These are phyloP conservation scores for Tiliacea aurago DNA, from an alignment of 2,888 invertebrate genomes.

Conservation along the genomic window DNA sequence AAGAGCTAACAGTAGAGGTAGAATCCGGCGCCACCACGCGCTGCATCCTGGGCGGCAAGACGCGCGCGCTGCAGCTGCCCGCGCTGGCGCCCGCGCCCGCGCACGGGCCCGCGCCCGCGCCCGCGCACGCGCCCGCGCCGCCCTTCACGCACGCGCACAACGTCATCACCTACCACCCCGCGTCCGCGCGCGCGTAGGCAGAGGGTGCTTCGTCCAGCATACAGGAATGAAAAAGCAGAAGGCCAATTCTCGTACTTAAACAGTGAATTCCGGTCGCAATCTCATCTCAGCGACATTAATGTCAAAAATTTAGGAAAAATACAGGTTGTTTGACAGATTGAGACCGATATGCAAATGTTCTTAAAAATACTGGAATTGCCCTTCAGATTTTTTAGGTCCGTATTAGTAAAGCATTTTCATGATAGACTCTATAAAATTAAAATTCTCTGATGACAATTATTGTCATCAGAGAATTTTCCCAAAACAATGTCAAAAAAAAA, in stretches of 20 bases:
- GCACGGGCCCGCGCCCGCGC: slow-evolving; percentile 71
- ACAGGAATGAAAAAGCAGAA: too few relatives aligned
- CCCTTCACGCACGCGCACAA: slow-evolving; percentile 89
- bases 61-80: slow-evolving; percentile 87
- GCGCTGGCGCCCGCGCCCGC: slow-evolving; percentile 52
- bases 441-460: too few relatives aligned
- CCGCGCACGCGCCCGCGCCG: slow-evolving; percentile 69
- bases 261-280: background rate
- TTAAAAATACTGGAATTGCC: background rate
- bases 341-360: background rate
- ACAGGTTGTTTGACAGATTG: background rate
- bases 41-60: slow-evolving; percentile 96
- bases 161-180: slow-evolving; percentile 88
- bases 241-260: slow-evolving; percentile 48
- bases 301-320: background rate
- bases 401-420: background rate
- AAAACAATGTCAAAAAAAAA: background rate
- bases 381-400: background rate
- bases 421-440: too few relatives aligned
- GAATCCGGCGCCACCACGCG: slow-evolving; percentile 93
- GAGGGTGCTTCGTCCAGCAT: background rate
- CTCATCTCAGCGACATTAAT: background rate
- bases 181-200: slow-evolving; percentile 80
- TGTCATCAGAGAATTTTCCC: background rate
- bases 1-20: slow-evolving; percentile 94